These are phyloP conservation scores for Diarsia dahlii DNA, from an alignment of 2,888 invertebrate genomes.

Conservation along the genomic window DNA sequence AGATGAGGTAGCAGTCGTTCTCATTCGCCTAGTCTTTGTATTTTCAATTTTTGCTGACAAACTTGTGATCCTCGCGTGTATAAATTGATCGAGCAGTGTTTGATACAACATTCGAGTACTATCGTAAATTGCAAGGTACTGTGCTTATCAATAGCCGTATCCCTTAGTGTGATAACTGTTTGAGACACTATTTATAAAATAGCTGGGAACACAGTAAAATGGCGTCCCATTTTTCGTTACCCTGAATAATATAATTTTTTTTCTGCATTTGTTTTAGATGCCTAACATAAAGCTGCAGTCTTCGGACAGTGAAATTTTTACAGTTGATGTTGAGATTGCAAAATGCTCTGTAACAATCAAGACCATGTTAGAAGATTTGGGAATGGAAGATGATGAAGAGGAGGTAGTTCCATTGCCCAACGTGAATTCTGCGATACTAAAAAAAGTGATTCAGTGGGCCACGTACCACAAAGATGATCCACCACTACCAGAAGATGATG, in stretches of 20 bases:
- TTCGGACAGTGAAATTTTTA: constrained; percentile 98
- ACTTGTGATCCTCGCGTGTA: constrained; percentile 32
- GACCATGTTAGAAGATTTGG: constrained; percentile 98
- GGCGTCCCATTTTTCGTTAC: constrained; percentile 58
- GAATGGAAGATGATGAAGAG: constrained; percentile 97
- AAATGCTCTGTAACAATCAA: constrained; percentile 99
- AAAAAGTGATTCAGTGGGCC: constrained; percentile 98
- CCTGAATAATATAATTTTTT: constrained; percentile 21
- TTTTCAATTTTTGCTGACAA: constrained; percentile 42
- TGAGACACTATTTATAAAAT: constrained; percentile 58
- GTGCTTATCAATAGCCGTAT: neutral
- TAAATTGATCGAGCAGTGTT: constrained; percentile 47
- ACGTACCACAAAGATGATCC: constrained; percentile 99
- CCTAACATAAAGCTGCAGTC: constrained; percentile 98
- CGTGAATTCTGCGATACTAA: constrained; percentile 98
- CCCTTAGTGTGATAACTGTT: constrained; percentile 7
- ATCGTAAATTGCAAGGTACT: constrained; percentile 48
- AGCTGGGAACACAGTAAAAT: constrained; percentile 61
- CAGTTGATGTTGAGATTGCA: constrained; percentile 99
- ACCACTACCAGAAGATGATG: constrained; percentile 98
- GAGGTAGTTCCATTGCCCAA: constrained; percentile 99
- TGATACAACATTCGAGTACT: constrained; percentile 18
- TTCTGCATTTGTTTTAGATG: constrained; percentile 92
- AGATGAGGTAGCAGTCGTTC: constrained; percentile 48
- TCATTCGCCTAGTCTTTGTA: constrained; percentile 40